Evolutionary conservation across 2,888 invertebrate genomes (phyloP), one percentile per base, ranked within the genome.

Genomic region (Tupiocoris notatus): DNA sequence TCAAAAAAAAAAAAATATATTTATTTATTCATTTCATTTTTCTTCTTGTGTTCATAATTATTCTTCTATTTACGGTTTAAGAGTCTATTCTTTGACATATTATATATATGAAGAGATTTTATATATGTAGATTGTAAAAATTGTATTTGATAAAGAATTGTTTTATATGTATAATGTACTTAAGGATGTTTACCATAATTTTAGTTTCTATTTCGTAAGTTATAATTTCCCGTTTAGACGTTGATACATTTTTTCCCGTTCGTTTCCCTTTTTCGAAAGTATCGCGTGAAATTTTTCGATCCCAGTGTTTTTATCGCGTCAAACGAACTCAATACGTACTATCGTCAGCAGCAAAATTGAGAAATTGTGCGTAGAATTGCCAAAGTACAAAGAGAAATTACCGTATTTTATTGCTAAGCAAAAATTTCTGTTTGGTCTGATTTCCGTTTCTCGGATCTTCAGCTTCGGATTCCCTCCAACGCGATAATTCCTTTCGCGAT

Each of bases 181-280:
- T 79, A 73, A 25, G 77, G 77, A 39, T 78, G 79, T 79, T 79
- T 79, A 79, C 79, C 78, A 78, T 79, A 78, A 67, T 79, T 79
- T 78, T 77, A 78, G 75, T 79, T 78, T 73, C 59, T 77, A 77
- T 76, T 70, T 63, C 71, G 61, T 78, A 70, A 39, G 39, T 3
- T 39, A 39, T 23, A 7, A 18, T 63, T 73, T 73, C 54, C 64
- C 12, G 39, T 73, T 63, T 54, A 68, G 58, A 23, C 63, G 54
- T 73, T 71, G 25, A 18, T 59, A 6, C 21, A 20, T 7, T 59
- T 59, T 59, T 20, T 59, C 61, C 12, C 16, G 3, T 18, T 59
- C 12, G 3, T 3, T 39, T 62, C 54, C 54, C 57, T 73, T 73
- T 73, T 22, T 58, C 12, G 58, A 39, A 58, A 68, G 59, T 57